Percentiles rank a stretch among this genome's conserved stretches.
Evolutionary conservation across 2,888 invertebrate genomes (phyloP).

Genomic region (Taenaris catops): DNA sequence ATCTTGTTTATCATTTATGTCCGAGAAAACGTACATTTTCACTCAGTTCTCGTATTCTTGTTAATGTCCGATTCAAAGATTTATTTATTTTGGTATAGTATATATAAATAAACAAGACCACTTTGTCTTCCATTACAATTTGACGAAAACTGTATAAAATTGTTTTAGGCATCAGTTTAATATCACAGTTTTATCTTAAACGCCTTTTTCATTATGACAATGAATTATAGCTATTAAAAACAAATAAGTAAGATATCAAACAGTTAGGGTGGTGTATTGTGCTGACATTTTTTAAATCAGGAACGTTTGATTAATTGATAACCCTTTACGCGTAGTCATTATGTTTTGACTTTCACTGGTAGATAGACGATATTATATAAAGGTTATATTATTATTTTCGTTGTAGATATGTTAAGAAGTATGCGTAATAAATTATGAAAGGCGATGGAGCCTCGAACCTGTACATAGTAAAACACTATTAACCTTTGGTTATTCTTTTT

Average conservation of each 20-base stretch:
- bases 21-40: slow-evolving; percentile 11
- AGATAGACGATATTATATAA: too few species aligned
- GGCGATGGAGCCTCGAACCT: too few species aligned
- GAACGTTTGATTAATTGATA: slow-evolving; percentile 51
- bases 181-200: slow-evolving; percentile 15
- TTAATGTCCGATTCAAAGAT: slow-evolving; percentile 9
- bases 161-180: neutral
- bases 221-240: slow-evolving; percentile 21
- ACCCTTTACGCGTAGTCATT: too few species aligned
- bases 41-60: slow-evolving; percentile 11
- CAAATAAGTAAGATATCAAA: slow-evolving; percentile 3
- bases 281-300: slow-evolving; percentile 10
- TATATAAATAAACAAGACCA: slow-evolving; percentile 17
- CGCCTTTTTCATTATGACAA: slow-evolving; percentile 14
- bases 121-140: slow-evolving; percentile 20
- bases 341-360: too few species aligned
- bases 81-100: slow-evolving; percentile 13
- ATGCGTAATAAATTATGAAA: too few species aligned
- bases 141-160: slow-evolving; percentile 4
- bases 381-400: too few species aligned
- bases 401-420: too few species aligned
- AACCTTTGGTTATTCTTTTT: too few species aligned
- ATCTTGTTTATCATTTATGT: too few species aligned
- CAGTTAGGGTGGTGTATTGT: too few species aligned
- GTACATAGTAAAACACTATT: too few species aligned